Percentiles rank a stretch among this genome's conserved stretches.
Evolutionary conservation across 2,797 vertebrate species (phyloP).

Genomic region (Podarcis siculus): DNA sequence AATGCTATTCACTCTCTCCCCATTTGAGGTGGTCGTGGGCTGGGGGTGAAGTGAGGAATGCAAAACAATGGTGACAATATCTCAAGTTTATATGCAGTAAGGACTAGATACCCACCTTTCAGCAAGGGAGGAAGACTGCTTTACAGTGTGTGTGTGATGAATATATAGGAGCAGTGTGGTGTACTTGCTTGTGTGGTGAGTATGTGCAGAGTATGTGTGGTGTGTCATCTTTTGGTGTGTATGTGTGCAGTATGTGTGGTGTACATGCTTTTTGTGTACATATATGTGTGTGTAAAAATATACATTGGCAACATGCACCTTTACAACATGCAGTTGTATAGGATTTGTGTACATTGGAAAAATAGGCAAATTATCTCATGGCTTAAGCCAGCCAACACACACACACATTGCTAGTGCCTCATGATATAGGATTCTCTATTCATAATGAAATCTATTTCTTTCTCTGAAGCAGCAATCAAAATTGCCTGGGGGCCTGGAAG

Average conservation of each 20-base stretch:
- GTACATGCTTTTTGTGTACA: too few species aligned
- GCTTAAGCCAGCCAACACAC: not conserved
- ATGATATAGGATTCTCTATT: constrained; percentile 6
- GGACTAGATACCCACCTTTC: not conserved
- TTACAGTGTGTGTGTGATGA: too few species aligned
- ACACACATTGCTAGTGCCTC: constrained; percentile 17
- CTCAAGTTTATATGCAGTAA: not conserved
- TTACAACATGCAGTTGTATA: not conserved
- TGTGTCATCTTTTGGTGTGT: too few species aligned
- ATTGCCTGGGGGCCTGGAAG: not conserved
- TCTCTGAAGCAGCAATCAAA: not conserved
- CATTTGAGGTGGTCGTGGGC: not conserved
- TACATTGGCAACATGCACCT: not conserved
- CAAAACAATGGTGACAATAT: too few species aligned
- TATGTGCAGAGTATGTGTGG: too few species aligned
- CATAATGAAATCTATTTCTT: not conserved
- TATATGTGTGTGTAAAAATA: too few species aligned
- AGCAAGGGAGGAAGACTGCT: not conserved
- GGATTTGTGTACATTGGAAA: not conserved
- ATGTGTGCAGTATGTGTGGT: too few species aligned
- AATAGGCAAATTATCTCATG: not conserved
- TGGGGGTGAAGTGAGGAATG: not conserved
- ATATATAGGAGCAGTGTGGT: too few species aligned
- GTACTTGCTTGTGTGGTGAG: too few species aligned
- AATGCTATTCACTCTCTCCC: not conserved